These are phyloP conservation scores for Pygoscelis adeliae DNA, from an alignment of 2,113 vertebrate genomes.

Conservation along the genomic window DNA sequence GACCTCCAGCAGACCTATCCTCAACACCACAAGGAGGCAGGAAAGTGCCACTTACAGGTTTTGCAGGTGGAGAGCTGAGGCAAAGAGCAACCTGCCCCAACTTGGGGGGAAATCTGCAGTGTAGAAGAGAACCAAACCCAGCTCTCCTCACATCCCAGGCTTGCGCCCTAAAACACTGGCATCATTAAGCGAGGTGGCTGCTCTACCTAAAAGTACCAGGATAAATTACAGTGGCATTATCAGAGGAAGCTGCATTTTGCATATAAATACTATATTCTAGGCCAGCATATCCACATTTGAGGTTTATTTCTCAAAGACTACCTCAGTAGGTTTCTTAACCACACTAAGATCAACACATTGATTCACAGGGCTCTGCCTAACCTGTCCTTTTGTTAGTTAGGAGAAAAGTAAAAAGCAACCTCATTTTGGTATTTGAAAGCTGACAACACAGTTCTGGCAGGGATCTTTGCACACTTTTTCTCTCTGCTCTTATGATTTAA, in stretches of 20 bases:
- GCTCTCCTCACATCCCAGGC: background rate
- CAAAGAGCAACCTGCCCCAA: background rate
- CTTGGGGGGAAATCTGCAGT: rapidly evolving
- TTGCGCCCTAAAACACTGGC: background rate
- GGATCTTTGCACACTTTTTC: background rate
- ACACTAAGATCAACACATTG: background rate
- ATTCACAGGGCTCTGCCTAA: background rate
- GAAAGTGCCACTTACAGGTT: constrained; percentile 5
- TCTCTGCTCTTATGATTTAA: background rate
- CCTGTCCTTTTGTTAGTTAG: background rate
- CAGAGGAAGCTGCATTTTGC: background rate
- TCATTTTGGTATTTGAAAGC: background rate
- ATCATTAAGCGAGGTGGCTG: background rate
- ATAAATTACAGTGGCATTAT: background rate
- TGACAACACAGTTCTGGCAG: background rate
- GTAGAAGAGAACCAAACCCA: background rate
- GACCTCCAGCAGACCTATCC: background rate
- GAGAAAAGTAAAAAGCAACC: background rate
- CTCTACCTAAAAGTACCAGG: background rate
- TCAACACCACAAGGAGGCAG: constrained; percentile 49
- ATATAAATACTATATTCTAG: background rate
- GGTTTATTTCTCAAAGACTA: background rate
- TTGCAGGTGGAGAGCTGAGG: constrained; percentile 10
- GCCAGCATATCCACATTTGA: background rate
- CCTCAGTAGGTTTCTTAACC: background rate